Percentiles rank a stretch among this genome's conserved stretches.
Conservation (phyloP, 23 tunicate genomes). For the Aplidium turbinatum region DNA sequence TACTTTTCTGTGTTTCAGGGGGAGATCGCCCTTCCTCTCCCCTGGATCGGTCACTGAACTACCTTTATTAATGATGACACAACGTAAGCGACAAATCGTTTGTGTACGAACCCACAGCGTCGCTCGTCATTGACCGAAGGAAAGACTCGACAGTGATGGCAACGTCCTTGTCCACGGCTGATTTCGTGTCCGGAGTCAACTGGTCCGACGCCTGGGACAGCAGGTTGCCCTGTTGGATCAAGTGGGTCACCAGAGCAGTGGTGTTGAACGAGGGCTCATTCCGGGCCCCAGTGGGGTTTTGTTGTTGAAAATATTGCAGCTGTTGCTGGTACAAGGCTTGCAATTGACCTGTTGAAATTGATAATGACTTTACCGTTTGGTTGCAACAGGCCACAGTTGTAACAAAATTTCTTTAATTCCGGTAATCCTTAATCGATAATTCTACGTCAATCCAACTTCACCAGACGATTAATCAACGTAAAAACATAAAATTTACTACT, state of each 20-base stretch:
- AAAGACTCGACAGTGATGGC: conserved; percentile 64
- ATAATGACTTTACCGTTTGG: too few species aligned
- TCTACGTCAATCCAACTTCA: too few species aligned
- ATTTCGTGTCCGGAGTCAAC: conserved; percentile 44
- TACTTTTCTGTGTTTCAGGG: too few species aligned
- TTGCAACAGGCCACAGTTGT: too few species aligned
- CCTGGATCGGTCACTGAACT: too few species aligned
- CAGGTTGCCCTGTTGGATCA: conserved; percentile 63
- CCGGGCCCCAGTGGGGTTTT: not conserved
- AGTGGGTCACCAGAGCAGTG: conserved; percentile 68
- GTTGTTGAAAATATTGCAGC: conserved; percentile 38
- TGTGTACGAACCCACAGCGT: conserved; percentile 53
- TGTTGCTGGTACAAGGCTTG: conserved; percentile 47
- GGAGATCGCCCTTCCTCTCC: too few species aligned
- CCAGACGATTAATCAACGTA: not conserved
- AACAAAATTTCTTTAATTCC: too few species aligned
- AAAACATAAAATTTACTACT: not conserved
- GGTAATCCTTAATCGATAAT: too few species aligned
- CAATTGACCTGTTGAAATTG: conserved; percentile 42
- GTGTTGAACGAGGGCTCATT: conserved; percentile 20
- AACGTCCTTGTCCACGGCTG: conserved; percentile 66
- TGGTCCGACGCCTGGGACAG: conserved; percentile 33
- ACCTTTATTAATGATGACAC: too few species aligned
- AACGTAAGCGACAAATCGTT: too few species aligned
- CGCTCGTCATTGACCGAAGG: conserved; percentile 65